These are phyloP conservation scores for Xenops minutus DNA, from an alignment of 2,797 vertebrate genomes.

Conservation along the genomic window DNA sequence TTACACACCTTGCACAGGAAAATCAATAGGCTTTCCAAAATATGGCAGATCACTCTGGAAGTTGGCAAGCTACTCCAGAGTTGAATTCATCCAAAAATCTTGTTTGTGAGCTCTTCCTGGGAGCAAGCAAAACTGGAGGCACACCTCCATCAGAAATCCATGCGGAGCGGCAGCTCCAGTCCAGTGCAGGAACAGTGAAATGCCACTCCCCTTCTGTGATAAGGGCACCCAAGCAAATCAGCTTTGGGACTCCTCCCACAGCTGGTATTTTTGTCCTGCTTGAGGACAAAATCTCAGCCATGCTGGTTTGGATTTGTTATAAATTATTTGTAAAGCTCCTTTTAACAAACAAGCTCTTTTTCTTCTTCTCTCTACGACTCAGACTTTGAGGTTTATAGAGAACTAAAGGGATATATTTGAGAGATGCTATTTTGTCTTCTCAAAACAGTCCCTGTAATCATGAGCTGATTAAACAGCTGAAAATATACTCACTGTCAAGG, in stretches of 20 bases:
- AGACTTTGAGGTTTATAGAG: not conserved
- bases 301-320: not conserved
- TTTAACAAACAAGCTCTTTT: not conserved
- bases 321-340: not conserved
- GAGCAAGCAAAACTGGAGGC: not conserved
- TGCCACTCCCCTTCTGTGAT: not conserved
- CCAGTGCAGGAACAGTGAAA: fast-evolving
- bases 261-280: not conserved
- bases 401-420: not conserved
- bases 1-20: not conserved
- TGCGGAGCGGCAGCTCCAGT: not conserved
- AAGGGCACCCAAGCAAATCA: not conserved
- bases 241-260: not conserved
- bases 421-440: not conserved
- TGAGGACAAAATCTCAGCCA: not conserved
- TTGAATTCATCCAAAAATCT: not conserved
- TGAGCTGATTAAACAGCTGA: constrained; percentile 17
- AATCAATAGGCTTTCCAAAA: not conserved
- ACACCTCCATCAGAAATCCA: not conserved
- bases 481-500: not conserved
- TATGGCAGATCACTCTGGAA: not conserved
- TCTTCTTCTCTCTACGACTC: not conserved
- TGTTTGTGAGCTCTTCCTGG: not conserved
- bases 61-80: not conserved
- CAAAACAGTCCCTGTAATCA: not conserved